These are phyloP conservation scores for Brachyopa scutellaris DNA, from an alignment of 2,888 invertebrate species.

Conservation along the genomic window DNA sequence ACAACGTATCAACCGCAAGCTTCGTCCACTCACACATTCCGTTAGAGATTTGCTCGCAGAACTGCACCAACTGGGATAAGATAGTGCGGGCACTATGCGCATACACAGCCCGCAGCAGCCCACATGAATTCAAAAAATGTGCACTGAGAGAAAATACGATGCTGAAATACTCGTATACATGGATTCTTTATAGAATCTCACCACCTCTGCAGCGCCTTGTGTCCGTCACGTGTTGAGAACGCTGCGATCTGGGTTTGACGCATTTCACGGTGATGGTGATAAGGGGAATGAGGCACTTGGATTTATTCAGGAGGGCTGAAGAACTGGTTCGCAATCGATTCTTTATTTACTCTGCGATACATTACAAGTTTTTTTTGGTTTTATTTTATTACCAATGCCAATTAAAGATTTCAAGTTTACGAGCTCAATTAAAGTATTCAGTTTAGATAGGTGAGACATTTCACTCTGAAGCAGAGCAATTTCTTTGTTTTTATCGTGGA, in stretches of 20 bases:
- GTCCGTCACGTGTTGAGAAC: slow-evolving; percentile 50
- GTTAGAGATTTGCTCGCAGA: slow-evolving; percentile 24
- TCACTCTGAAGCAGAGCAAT: not conserved
- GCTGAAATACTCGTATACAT: too few species aligned
- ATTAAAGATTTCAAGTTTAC: slow-evolving; percentile 64
- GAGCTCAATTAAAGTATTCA: slow-evolving; percentile 35
- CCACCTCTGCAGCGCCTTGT: not conserved
- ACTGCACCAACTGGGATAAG: slow-evolving; percentile 34
- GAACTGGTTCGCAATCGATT: slow-evolving; percentile 57
- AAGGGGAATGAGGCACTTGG: slow-evolving; percentile 17
- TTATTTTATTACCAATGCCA: slow-evolving; percentile 37
- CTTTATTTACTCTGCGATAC: slow-evolving; percentile 39
- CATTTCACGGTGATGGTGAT: slow-evolving; percentile 23
- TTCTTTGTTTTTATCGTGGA: not conserved
- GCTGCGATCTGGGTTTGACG: slow-evolving; percentile 35
- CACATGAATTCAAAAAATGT: slow-evolving; percentile 64
- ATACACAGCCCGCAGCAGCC: slow-evolving; percentile 20
- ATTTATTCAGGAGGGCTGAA: slow-evolving; percentile 26
- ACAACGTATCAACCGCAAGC: slow-evolving; percentile 42
- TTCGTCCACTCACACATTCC: slow-evolving; percentile 59
- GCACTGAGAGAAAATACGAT: slow-evolving; percentile 46
- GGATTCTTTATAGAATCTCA: slow-evolving; percentile 27
- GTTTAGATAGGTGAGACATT: slow-evolving; percentile 29
- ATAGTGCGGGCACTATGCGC: too few species aligned
- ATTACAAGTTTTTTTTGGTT: slow-evolving; percentile 35